Evolutionary conservation across 23 tunicate species (phyloP).

Genomic region (Trididemnum nubilum): DNA sequence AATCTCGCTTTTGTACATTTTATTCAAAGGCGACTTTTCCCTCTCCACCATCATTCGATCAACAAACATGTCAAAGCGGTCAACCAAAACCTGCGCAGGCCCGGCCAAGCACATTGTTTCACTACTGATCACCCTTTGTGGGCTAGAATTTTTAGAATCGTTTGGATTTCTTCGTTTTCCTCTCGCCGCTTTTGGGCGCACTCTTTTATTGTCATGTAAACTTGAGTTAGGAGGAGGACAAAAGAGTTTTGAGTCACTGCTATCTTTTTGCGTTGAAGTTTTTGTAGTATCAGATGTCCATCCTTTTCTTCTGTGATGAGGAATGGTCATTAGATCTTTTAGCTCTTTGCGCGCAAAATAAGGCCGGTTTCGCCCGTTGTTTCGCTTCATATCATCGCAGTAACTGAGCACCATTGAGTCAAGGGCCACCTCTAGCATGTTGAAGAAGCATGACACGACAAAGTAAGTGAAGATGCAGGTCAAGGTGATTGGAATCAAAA

Average conservation of each 20-base stretch:
- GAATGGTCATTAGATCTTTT: background rate
- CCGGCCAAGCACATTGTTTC: background rate
- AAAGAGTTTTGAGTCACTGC: background rate
- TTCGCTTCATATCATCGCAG: constrained; percentile 7
- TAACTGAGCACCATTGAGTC: background rate
- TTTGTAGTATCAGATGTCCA: background rate
- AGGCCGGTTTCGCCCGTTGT: background rate
- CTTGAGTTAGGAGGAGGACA: background rate
- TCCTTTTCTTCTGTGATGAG: background rate
- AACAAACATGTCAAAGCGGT: constrained; percentile 17
- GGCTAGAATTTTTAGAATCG: background rate
- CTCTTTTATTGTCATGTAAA: background rate
- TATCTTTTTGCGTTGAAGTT: background rate
- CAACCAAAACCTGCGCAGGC: background rate
- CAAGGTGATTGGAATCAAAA: background rate
- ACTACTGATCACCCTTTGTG: background rate
- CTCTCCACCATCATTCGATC: constrained; percentile 9
- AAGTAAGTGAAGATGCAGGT: background rate
- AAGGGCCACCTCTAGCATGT: background rate
- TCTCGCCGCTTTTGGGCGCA: background rate
- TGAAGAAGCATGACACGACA: background rate
- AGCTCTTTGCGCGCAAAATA: background rate
- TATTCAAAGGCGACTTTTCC: constrained; percentile 12
- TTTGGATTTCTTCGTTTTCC: background rate
- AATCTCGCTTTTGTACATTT: background rate